Evolutionary conservation across 2,797 vertebrate genomes (phyloP).

Genomic region (Buphagus erythrorhynchus): DNA sequence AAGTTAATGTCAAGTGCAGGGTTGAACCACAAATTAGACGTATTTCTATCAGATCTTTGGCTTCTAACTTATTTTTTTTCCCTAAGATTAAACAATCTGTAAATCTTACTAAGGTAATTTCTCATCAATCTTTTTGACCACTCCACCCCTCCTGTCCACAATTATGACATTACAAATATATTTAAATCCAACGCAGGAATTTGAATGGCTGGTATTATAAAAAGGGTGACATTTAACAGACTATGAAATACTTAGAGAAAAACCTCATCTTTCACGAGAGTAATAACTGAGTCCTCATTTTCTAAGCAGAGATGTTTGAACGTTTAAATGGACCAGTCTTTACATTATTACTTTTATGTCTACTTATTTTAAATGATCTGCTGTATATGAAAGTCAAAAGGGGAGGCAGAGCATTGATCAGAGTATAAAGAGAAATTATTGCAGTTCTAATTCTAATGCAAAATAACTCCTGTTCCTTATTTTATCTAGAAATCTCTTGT

Average conservation of each 20-base stretch:
- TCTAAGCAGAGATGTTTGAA: background rate
- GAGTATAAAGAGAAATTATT: constrained; percentile 19
- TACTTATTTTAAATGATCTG: background rate
- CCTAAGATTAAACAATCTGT: background rate
- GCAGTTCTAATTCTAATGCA: background rate
- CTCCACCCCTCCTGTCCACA: background rate
- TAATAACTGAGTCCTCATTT: background rate
- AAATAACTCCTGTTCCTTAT: background rate
- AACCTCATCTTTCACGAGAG: background rate
- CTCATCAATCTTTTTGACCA: background rate
- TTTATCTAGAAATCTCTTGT: background rate
- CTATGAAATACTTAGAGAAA: background rate
- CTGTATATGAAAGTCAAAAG: constrained; percentile 27
- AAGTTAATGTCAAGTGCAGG: constrained; percentile 37
- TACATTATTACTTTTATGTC: background rate
- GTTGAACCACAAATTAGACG: constrained; percentile 11
- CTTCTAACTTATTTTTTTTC: background rate
- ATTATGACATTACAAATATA: background rate
- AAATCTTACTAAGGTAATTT: background rate
- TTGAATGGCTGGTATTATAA: background rate
- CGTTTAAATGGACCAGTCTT: background rate
- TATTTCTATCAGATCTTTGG: background rate
- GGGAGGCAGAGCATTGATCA: background rate
- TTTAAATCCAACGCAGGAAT: background rate
- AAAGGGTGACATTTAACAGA: background rate